Evolutionary conservation across 2,888 invertebrate genomes (phyloP).

Genomic region (Cheilosia pagana): DNA sequence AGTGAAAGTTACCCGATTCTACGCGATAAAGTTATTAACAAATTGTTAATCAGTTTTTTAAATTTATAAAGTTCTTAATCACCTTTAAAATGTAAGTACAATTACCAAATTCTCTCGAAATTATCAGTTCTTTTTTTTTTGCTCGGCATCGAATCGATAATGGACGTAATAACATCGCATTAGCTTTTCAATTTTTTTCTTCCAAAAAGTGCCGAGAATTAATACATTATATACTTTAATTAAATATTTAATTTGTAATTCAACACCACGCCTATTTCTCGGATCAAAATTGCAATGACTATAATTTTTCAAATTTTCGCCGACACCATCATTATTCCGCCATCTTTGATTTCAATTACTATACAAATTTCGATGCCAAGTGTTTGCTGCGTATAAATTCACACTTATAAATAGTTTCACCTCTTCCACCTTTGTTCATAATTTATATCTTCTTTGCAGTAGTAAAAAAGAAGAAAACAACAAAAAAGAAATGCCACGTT

Average conservation of each 20-base stretch:
- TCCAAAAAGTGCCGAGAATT: too few species aligned
- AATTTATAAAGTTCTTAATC: conserved; percentile 1
- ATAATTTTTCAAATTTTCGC: background rate
- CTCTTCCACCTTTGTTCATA: conserved; percentile 6
- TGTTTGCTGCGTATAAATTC: conserved; percentile 5
- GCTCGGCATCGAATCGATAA: too few species aligned
- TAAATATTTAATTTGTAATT: background rate
- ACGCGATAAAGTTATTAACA: background rate
- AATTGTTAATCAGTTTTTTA: background rate
- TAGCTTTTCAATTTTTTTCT: too few species aligned
- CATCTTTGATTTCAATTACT: conserved; percentile 35
- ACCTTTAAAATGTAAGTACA: conserved; percentile 24
- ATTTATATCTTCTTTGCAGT: conserved; percentile 20
- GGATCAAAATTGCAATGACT: background rate
- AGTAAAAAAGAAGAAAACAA: conserved; percentile 54
- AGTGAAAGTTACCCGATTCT: conserved; percentile 24
- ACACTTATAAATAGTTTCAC: conserved; percentile 20
- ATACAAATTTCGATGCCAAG: background rate
- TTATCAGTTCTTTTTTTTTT: too few species aligned
- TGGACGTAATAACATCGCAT: too few species aligned
- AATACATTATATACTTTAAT: too few species aligned
- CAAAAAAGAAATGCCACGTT: conserved; percentile 81
- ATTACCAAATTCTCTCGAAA: background rate
- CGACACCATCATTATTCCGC: conserved; percentile 41
- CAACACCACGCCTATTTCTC: background rate